Evolutionary conservation across 2,113 vertebrate species (phyloP), one percentile per base, ranked within the genome.

Genomic region (Phaetusa simplex): DNA sequence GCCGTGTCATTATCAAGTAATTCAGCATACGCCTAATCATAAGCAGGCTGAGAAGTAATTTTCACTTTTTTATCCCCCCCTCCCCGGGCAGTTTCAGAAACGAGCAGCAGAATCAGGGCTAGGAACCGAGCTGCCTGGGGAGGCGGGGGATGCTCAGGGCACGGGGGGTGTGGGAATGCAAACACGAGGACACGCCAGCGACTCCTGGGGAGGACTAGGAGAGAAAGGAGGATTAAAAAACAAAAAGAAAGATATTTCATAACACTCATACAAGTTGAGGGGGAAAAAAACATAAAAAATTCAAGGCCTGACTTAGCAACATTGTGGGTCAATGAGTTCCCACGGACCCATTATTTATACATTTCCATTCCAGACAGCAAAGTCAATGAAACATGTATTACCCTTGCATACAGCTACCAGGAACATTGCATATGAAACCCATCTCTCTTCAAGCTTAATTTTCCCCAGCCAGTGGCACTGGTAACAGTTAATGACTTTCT

Each of bases 181-280:
- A 78, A 79, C 21, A 12, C 0, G 0, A 77, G 72, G 88, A 62
- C 8, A 52, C 0, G 1, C 18, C 42, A 62, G 62, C 2, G 1
- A 14, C 62, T 87, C 30, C 36, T 49, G 21, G 30, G 52, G 55
- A 55, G 2, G 9, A 78, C 20, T 55, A 18, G 26, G 34, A 88
- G 34, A 82, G 52, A 80, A 95, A 82, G 50, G 18, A 82, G 26
- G 5, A 67, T 66, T 85, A 21, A 70, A 81, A 47, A 29, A 50
- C 4, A 55, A 55, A 72, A 65, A 56, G 5, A 49, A 19, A n/a
- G 17, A 13, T 64, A 67, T 80, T 95, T 95, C 45, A 16, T 86
- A 95, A 52, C 18, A 43, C 24, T 85, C 13, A 27, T 40, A 47
- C 30, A 86, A 74, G 34, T 58, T 45, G 50, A 84, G 11, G 26